Conservation (phyloP, 2,113 vertebrate species). For the Prietella phreatophila region DNA sequence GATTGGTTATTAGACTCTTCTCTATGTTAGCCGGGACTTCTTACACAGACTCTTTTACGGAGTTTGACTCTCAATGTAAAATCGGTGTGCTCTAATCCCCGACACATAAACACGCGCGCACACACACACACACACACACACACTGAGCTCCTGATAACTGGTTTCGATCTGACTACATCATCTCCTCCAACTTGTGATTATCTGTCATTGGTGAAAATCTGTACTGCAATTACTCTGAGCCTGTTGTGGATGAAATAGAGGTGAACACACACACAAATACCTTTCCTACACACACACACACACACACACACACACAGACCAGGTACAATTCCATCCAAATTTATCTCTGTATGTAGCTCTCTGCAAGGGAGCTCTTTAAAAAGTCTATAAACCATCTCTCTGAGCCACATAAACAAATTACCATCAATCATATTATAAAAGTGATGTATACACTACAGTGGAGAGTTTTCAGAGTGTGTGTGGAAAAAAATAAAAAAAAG, state of each 20-base stretch:
- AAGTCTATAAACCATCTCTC: not conserved
- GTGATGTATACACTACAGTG: not conserved
- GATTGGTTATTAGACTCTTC: not conserved
- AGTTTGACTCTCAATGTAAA: not conserved
- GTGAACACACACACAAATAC: not conserved
- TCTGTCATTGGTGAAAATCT: constrained; percentile 15
- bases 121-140: constrained; percentile 1
- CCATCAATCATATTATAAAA: not conserved
- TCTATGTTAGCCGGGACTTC: not conserved
- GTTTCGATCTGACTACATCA: constrained; percentile 10
- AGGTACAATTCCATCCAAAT: not conserved
- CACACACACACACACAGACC: not conserved
- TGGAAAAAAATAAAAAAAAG: not conserved
- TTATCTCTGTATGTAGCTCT: not conserved
- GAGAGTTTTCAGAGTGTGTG: not conserved
- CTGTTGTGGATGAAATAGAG: not conserved
- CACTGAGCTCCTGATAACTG: constrained; percentile 2
- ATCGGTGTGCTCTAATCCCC: not conserved
- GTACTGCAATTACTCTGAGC: not conserved
- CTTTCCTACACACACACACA: not conserved
- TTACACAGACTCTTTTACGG: not conserved
- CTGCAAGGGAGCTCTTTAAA: not conserved
- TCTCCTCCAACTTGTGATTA: constrained; percentile 7
- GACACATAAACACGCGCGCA: not conserved
- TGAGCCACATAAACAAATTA: not conserved